phyloP scores from a whole-genome alignment of 35 echinoderm and acorn worm genomes.

The Acanthaster planci region DNA sequence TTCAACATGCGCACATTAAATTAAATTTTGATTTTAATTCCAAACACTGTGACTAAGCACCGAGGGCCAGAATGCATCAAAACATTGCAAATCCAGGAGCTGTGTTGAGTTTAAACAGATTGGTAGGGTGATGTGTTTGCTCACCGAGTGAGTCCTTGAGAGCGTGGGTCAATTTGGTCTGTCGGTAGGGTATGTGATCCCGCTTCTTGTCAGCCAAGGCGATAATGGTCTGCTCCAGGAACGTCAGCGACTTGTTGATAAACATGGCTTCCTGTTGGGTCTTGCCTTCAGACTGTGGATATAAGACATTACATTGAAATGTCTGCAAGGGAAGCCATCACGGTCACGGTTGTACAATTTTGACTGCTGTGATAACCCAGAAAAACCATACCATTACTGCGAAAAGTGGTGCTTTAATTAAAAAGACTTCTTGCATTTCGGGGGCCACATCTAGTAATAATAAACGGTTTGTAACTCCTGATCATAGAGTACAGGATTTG shows the following conservation, averaged over 20 bases:
- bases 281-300: conserved; percentile 88
- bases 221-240: conserved; percentile 95
- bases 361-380: too few relatives aligned
- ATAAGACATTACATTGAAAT: conserved; percentile 5
- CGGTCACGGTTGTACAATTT: too few relatives aligned
- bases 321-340: neutral
- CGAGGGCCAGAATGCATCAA: too few relatives aligned
- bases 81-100: neutral
- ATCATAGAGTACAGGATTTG: too few relatives aligned
- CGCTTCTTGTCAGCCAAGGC: conserved; percentile 85
- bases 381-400: too few relatives aligned
- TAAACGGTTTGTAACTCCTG: too few relatives aligned
- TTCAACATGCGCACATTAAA: too few relatives aligned
- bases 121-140: neutral
- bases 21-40: too few relatives aligned
- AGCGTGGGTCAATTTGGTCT: conserved; percentile 95
- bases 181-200: conserved; percentile 95
- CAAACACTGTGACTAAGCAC: too few relatives aligned
- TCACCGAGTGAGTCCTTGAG: conserved; percentile 97
- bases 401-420: too few relatives aligned
- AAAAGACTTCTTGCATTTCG: too few relatives aligned
- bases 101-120: neutral
- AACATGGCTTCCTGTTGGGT: conserved; percentile 95
- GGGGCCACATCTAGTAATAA: too few relatives aligned
- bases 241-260: conserved; percentile 97